A percentile compares a stretch with the other conserved stretches of the same genome.
Evolutionary conservation across 2,797 vertebrate species (phyloP).

Genomic region (Oreortyx pictus): DNA sequence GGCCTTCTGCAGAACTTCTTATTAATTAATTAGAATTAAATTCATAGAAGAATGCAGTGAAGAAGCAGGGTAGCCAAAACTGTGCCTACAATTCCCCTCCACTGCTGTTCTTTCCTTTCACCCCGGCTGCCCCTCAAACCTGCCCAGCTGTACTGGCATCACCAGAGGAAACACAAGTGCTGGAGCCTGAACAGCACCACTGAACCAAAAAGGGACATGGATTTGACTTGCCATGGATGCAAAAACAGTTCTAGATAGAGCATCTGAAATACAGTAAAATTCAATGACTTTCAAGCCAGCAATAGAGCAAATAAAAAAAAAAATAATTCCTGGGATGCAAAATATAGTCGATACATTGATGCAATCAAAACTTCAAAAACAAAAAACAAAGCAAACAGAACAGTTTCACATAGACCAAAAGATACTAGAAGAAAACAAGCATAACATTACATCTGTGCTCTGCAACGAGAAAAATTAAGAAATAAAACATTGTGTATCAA

Average conservation of each 20-base stretch:
- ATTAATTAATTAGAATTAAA: background rate
- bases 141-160: background rate
- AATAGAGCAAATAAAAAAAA: accelerated
- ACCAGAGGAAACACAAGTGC: background rate
- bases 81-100: background rate
- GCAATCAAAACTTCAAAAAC: background rate
- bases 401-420: background rate
- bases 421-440: background rate
- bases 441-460: background rate
- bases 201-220: background rate
- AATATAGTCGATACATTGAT: background rate
- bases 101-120: background rate
- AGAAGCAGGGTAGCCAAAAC: accelerated
- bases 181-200: accelerated
- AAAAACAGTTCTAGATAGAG: background rate
- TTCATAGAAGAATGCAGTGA: background rate
- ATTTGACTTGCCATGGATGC: background rate
- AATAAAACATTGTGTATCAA: background rate
- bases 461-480: background rate
- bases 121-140: background rate
- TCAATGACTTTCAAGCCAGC: background rate
- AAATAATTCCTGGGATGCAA: accelerated
- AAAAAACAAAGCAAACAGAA: background rate
- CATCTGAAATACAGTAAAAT: background rate
- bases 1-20: background rate